phyloP scores from a whole-genome alignment of 2,797 vertebrate genomes.

The Sebastes matsubarae region DNA sequence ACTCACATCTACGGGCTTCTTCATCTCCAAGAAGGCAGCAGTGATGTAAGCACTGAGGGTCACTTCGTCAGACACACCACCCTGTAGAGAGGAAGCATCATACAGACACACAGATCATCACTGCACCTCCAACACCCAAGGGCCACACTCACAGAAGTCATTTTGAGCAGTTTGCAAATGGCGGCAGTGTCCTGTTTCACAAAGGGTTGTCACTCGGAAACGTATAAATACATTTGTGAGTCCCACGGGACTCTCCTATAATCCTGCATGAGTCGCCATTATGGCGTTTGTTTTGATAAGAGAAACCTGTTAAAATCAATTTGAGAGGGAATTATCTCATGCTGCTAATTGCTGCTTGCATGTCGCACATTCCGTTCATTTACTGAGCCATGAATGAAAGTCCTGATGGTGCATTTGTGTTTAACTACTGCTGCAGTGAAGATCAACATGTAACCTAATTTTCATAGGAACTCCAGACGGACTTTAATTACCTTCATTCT shows the following conservation, averaged over 20 bases:
- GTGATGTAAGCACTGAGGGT: constrained; percentile 80
- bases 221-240: too few species aligned
- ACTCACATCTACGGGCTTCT: constrained; percentile 39
- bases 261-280: not conserved
- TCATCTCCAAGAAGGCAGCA: constrained; percentile 75
- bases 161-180: not conserved
- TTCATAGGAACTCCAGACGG: not conserved
- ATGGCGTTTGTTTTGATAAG: not conserved
- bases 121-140: not conserved
- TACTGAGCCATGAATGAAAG: not conserved
- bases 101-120: not conserved
- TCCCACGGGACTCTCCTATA: too few species aligned
- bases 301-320: not conserved
- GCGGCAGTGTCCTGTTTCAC: not conserved
- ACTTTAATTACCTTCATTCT: constrained; percentile 80
- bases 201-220: not conserved
- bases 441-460: not conserved
- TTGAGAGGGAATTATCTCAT: not conserved
- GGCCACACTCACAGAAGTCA: too few species aligned
- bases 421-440: not conserved
- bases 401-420: not conserved
- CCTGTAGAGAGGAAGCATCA: constrained; percentile 65
- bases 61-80: constrained; percentile 79
- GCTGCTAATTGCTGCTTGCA: not conserved
- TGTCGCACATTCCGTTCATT: too few species aligned